Conservation (phyloP, 92 coral and sea anemone species). For the Actinostola sp. region DNA sequence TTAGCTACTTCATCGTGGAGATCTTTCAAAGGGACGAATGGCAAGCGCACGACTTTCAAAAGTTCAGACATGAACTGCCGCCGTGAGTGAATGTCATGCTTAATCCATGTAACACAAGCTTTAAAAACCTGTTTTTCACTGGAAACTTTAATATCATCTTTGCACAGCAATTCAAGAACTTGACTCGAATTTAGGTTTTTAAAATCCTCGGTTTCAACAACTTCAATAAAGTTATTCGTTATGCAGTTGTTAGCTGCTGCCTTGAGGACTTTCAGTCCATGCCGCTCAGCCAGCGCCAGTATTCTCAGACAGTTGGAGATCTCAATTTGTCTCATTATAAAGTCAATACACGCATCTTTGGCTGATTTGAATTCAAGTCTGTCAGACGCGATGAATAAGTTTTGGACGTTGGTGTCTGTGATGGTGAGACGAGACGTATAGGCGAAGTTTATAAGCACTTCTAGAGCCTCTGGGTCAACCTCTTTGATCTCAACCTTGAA, state of each 20-base stretch:
- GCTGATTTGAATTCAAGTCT: constrained; percentile 86
- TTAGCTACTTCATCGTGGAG: constrained; percentile 70
- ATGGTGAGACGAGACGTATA: constrained; percentile 88
- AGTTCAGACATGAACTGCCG: constrained; percentile 70
- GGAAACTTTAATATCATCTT: constrained; percentile 70
- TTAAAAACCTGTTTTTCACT: constrained; percentile 74
- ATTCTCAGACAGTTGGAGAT: constrained; percentile 87
- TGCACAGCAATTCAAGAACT: constrained; percentile 66
- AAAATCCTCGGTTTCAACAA: constrained; percentile 82
- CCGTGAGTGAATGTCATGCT: constrained; percentile 52
- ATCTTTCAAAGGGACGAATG: constrained; percentile 77
- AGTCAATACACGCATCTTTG: constrained; percentile 85
- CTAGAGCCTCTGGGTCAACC: constrained; percentile 75
- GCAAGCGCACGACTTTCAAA: constrained; percentile 73
- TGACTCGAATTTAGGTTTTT: constrained; percentile 61
- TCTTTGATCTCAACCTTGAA: constrained; percentile 86
- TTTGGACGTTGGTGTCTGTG: constrained; percentile 87
- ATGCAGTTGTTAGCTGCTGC: constrained; percentile 76
- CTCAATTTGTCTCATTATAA: constrained; percentile 84
- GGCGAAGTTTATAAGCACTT: constrained; percentile 77
- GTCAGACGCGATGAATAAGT: constrained; percentile 86
- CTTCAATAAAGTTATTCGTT: constrained; percentile 70
- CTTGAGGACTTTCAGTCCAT: constrained; percentile 72
- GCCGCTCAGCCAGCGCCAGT: constrained; percentile 84
- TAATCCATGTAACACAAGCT: constrained; percentile 82